Base-by-base conservation (phyloP, 2,888 invertebrate genomes). In the Steinernema carpocapsae region DNA sequence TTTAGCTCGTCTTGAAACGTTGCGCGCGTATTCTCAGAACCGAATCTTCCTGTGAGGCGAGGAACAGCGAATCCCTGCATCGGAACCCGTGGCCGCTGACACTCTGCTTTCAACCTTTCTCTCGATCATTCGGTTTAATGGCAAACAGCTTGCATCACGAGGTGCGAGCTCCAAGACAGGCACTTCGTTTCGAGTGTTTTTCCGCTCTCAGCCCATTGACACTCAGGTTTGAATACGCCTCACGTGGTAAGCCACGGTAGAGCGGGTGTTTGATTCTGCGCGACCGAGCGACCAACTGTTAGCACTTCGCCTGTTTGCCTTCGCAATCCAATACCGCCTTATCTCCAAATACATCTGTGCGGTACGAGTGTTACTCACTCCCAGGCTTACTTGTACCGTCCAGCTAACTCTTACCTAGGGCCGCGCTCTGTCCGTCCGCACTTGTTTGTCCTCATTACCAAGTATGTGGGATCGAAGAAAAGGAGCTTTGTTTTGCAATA, bases 161-260 rank as follows among this genome's bases (percentile, higher is more conserved):
- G 32, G 64, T 64, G 64, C 64, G 26, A 64, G 29, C 48, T 19
- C 6, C 48, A 48, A 48, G 48, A 48, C 48, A 48, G 64, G 32
- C 64, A 29, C 64, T 64, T 64, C 64, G n/a, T 64, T 32, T 64
- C 64, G 32, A 64, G 64, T 64, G 64, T 64, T 64, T 64, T 64
- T 64, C 64, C 64, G 64, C 32, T 64, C 64, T 64, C 64, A 64
- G 37, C 26, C 64, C 64, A 64, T 64, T 64, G 64, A 64, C 64
- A 64, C 64, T 32, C 3, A 29, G 64, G 29, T 48, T 48, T 64
- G 64, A 64, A 64, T 3, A 64, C 29, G 64, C 64, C 64, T 64
- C 64, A 64, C 64, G 19, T 29, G 17, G 64, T 32, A 29, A 29
- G 1, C 6, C 64, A 26, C 17, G 7, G 26, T 32, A 17, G 29